Conservation (phyloP, 2,888 invertebrate species). For the Corythucha ciliata region DNA sequence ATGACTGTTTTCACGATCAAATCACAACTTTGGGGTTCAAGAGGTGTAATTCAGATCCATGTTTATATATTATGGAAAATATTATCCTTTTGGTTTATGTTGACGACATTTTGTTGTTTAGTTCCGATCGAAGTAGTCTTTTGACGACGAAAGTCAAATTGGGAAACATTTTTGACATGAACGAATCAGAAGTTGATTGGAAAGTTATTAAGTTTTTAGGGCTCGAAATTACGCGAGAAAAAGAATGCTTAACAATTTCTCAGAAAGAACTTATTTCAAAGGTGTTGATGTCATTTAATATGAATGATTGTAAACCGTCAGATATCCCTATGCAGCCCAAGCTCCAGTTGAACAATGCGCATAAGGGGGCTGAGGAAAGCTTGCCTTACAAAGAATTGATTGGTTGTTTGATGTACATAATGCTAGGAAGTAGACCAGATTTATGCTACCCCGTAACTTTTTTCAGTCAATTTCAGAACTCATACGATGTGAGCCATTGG, state of each 20-base stretch:
- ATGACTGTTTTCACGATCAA: constrained; percentile 14
- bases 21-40: constrained; percentile 2
- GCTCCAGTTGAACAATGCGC: too few relatives aligned
- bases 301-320: constrained; percentile 10
- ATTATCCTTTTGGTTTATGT: constrained; percentile 14
- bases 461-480: too few relatives aligned
- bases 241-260: constrained; percentile 10
- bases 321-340: constrained; percentile 18
- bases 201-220: constrained; percentile 15
- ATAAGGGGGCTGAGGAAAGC: too few relatives aligned
- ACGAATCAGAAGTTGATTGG: background rate
- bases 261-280: constrained; percentile 15
- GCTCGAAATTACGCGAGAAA: constrained; percentile 11
- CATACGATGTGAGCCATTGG: too few relatives aligned
- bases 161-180: constrained; percentile 3
- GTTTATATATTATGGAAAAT: constrained; percentile 12
- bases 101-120: too few relatives aligned
- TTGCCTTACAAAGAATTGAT: too few relatives aligned
- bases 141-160: too few relatives aligned
- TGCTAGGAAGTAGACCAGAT: too few relatives aligned
- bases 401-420: too few relatives aligned
- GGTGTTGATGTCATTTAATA: constrained; percentile 13
- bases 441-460: too few relatives aligned
- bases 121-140: too few relatives aligned
- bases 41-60: constrained; percentile 12